Conservation (phyloP, 2,888 invertebrate species). For the Achlya flavicornis region DNA sequence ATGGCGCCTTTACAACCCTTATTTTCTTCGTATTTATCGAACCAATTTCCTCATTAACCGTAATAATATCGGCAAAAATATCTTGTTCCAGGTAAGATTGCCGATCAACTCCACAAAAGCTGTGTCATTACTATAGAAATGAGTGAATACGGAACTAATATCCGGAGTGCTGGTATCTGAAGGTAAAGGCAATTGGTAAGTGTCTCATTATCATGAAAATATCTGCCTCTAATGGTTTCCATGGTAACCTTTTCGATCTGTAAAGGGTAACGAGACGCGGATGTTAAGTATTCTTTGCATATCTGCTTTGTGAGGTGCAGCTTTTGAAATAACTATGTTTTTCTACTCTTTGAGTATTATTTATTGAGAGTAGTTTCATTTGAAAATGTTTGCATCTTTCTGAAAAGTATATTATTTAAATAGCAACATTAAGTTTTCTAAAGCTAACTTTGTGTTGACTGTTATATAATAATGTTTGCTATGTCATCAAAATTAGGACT, state of each 20-base stretch:
- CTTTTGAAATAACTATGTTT: neutral
- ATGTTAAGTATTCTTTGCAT: neutral
- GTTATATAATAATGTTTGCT: too few species aligned
- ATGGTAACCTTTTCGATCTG: neutral
- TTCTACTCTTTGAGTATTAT: neutral
- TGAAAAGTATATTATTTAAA: too few species aligned
- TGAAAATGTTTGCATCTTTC: neutral
- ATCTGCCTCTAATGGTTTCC: neutral
- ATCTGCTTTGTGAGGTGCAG: neutral
- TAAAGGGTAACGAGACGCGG: neutral
- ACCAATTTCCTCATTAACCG: neutral
- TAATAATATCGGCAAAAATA: neutral
- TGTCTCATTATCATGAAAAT: conserved; percentile 10
- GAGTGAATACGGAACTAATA: conserved; percentile 9
- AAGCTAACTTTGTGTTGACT: too few species aligned
- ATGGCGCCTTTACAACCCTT: neutral
- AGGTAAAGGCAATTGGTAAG: conserved; percentile 1
- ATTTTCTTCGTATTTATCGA: conserved; percentile 1
- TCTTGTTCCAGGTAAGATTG: conserved; percentile 11
- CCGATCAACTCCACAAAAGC: neutral
- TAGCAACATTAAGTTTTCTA: neutral
- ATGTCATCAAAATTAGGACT: too few species aligned
- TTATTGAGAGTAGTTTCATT: neutral
- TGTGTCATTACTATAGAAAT: neutral
- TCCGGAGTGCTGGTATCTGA: conserved; percentile 7